These are phyloP conservation scores for Agriopis leucophaearia DNA, from an alignment of 2,888 invertebrate genomes.

Conservation along the genomic window DNA sequence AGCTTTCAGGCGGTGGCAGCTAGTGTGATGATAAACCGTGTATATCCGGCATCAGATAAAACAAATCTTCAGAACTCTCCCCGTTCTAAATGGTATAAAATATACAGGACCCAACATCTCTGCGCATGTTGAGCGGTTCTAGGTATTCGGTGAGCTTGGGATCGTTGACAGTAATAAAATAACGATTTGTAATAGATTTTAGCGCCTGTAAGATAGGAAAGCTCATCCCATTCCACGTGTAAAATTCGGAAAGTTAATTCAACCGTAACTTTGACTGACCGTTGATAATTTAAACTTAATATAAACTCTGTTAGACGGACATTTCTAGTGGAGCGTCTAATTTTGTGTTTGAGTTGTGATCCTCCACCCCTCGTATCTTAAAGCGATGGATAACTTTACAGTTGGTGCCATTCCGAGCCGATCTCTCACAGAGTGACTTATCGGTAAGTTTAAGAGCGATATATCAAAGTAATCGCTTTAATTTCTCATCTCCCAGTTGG, in stretches of 20 bases:
- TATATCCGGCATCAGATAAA: no score
- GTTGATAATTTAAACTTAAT: slow-evolving; percentile 48
- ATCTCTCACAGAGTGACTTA: slow-evolving; percentile 82
- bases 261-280: slow-evolving; percentile 41
- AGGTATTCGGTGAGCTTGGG: no score
- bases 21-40: no score
- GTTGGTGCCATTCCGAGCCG: slow-evolving; percentile 80
- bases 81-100: no score
- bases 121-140: no score
- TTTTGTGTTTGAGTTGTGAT: slow-evolving; percentile 60
- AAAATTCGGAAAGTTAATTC: slow-evolving; percentile 33
- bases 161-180: no score
- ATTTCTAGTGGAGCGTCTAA: slow-evolving; percentile 56
- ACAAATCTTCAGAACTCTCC: no score
- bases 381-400: slow-evolving; percentile 81
- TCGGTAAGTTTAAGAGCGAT: slow-evolving; percentile 83
- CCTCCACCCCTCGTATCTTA: slow-evolving; percentile 57
- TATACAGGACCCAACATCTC: no score
- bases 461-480: slow-evolving; percentile 86
- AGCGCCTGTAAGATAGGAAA: not conserved
- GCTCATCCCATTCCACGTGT: slow-evolving; percentile 1
- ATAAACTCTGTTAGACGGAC: slow-evolving; percentile 44
- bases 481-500: slow-evolving; percentile 83
- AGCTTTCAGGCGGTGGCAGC: no score
- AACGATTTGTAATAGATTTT: no score